These are phyloP conservation scores for Nerophis ophidion DNA, from an alignment of 2,113 vertebrate species.

Conservation along the genomic window DNA sequence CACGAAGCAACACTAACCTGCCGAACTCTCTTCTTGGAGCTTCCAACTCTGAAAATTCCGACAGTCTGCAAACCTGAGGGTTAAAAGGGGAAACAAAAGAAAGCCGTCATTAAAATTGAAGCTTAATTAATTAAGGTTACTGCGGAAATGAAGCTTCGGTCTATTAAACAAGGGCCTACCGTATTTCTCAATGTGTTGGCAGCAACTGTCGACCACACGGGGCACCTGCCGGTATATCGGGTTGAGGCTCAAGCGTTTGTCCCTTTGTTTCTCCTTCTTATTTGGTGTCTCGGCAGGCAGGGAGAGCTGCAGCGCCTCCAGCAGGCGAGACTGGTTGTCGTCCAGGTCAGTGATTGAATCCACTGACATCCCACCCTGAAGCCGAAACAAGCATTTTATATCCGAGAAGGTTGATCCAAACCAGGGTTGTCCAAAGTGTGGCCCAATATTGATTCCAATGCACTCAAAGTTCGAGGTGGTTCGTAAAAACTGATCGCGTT, in stretches of 20 bases:
- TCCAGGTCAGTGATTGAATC: constrained; percentile 98
- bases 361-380: constrained; percentile 95
- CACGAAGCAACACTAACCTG: constrained; percentile 73
- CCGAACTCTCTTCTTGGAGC: constrained; percentile 97
- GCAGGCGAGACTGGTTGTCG: constrained; percentile 89
- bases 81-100: neutral
- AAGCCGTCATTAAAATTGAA: neutral
- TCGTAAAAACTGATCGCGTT: too few species aligned
- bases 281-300: constrained; percentile 85
- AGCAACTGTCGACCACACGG: constrained; percentile 94
- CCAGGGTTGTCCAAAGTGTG: too few species aligned
- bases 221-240: constrained; percentile 98
- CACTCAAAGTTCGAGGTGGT: too few species aligned
- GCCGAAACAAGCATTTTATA: neutral
- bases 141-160: too few species aligned
- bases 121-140: neutral
- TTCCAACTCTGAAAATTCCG: constrained; percentile 97
- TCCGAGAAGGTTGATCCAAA: neutral
- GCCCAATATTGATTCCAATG: too few species aligned
- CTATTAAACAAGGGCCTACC: constrained; percentile 62
- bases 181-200: constrained; percentile 94
- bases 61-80: constrained; percentile 90
- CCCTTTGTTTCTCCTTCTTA: constrained; percentile 93
- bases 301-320: constrained; percentile 95
- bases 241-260: constrained; percentile 94